phyloP scores from a whole-genome alignment of 1,140 invertebrate genomes.

The Mycetomoellerius zeteki region DNA sequence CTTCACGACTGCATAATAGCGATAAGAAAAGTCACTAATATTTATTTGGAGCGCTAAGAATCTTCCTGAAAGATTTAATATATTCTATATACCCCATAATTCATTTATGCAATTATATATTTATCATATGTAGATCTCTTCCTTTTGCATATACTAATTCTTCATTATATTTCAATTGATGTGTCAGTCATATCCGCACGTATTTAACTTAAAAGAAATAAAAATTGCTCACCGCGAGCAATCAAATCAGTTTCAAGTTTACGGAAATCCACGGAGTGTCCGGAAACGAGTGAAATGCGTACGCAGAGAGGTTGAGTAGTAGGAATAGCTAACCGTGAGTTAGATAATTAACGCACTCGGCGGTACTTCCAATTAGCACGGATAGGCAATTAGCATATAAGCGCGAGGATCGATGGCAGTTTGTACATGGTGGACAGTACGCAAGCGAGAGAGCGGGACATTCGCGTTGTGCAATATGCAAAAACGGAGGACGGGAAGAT shows the following conservation, averaged over 20 bases:
- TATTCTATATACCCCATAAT: background rate
- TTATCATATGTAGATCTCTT: background rate
- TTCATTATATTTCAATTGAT: background rate
- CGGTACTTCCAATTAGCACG: constrained; percentile 67
- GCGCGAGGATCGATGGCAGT: constrained; percentile 61
- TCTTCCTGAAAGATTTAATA: background rate
- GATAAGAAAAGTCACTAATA: constrained; percentile 45
- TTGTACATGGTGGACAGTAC: constrained; percentile 15
- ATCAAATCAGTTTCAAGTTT: constrained; percentile 50
- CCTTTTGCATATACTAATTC: background rate
- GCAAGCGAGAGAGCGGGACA: constrained; percentile 38
- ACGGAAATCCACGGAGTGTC: constrained; percentile 32
- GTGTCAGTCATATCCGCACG: background rate
- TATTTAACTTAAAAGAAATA: background rate
- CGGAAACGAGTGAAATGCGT: constrained; percentile 49
- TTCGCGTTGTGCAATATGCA: constrained; percentile 51
- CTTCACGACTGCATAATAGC: constrained; percentile 5
- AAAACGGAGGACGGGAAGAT: constrained; percentile 50
- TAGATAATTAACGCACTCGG: constrained; percentile 75
- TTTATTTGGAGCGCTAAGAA: background rate
- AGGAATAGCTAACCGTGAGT: constrained; percentile 67
- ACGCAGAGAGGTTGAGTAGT: constrained; percentile 33
- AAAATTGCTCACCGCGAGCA: constrained; percentile 3
- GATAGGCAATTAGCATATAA: constrained; percentile 69
- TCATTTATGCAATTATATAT: background rate